Base-by-base conservation (phyloP, 2,113 vertebrate species). In the Xiphorhynchus elegans region DNA sequence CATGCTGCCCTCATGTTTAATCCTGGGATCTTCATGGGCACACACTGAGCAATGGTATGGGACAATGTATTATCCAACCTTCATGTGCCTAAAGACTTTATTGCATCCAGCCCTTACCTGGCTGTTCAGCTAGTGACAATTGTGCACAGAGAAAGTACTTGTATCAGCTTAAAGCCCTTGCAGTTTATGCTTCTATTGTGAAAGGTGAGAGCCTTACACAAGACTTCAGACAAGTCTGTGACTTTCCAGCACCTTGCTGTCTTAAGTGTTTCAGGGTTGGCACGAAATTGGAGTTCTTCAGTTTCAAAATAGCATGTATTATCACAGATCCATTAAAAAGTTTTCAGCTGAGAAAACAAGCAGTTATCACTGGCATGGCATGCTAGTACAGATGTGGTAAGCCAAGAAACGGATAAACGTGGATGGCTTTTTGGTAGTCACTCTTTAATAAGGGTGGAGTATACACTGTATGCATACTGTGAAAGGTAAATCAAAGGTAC, bases 1-100 rank as follows among this genome's bases (percentile, higher is more conserved):
- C 18, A 7, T 0, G 0, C 26, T 81, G 63, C n/a, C 23, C 11
- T 67, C 0, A 0, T 39, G 23, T 52, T 82, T 68, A 35, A 24
- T n/a, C n/a, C 8, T 10, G 4, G 25, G 6, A 3, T 46, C 6
- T 80, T 10, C 13, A 37, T 39, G 28, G 14, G 20, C 29, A 37
- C 8, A 5, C 17, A 13, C 7, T 35, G 28, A n/a, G 21, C 19
- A 52, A 25, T 14, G 2, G 16, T 42, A 17, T 37, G 19, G 42
- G 6, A 20, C 19, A 77, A 42, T 7, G 15, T 53, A 23, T 46
- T 59, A 50, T 35, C 28, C 28, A 82, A 3, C 20, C 59, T 59
- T 15, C 33, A 21, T 20, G 7, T 68, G 26, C 18, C 39, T 64
- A 5, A 64, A 53, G 7, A 21, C 26, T 39, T 80, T 11, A 29